Evolutionary conservation across 1,140 invertebrate genomes (phyloP), one percentile per base, ranked within the genome.

Genomic region (Scaptomyza graminum): DNA sequence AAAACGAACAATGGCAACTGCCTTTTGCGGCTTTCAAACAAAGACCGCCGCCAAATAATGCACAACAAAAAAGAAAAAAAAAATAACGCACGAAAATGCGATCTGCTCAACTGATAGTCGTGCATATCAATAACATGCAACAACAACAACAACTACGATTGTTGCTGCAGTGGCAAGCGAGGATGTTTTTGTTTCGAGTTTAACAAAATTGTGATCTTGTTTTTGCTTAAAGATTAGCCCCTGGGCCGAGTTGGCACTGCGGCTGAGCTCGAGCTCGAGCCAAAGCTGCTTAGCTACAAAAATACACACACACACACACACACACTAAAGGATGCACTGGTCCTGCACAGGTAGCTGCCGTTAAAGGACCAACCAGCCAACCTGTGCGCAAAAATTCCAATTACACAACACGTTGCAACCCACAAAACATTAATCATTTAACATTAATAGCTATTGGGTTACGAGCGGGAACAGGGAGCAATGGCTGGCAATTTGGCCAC

Each of bases 141-240:
- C n/a, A 49, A 15, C 57, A 57, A 43, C 46, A 57, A 3, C 16
- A 12, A 11, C 43, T 47, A 11, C 16, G 7, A 22, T 41, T 50
- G 43, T 22, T 51, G 37, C 52, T 51, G 9, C 31, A 46, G 67
- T 57, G 47, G 43, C 43, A 66, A 55, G 56, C 72, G 67, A 71
- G 60, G 46, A 50, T 73, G 71, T 78, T 80, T 80, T 73, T 74
- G 64, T 74, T 79, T 70, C 75, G 73, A 67, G 54, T 68, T 81
- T 61, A 70, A 83, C 75, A 80, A 84, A 85, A 75, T 74, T 83
- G 76, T 88, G 83, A 88, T 88, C 84, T 88, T 88, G 83, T 88
- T 88, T 85, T 79, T 64, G 83, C 83, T 67, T 34, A 62, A 70
- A 88, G 83, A 76, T 87, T 87, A 88, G 79, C 79, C 55, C 37